Evolutionary conservation across 1,140 invertebrate species (phyloP), one percentile per base, ranked within the genome.

Genomic region (Trichoplusia ni): DNA sequence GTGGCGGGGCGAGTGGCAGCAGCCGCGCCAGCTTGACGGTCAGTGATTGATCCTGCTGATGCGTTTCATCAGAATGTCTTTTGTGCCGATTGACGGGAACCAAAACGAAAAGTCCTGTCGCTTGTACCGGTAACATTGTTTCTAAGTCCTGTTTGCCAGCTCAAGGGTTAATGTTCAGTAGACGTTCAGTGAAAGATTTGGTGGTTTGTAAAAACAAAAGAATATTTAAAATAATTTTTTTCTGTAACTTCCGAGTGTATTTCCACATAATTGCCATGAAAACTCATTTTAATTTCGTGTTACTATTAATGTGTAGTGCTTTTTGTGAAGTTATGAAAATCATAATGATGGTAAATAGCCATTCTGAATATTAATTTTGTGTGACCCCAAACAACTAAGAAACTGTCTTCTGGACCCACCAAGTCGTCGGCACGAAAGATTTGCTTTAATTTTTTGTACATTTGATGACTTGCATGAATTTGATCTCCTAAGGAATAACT

Each of bases 1-100:
- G 65, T 89, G 86, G 86, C 81, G 86, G 62, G 82, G 77, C 59
- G 86, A 88, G 56, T 89, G 86, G 86, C 85, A 86, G 35, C 86
- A 86, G 72, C 82, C 77, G 62, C 76, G 84, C 40, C 84, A 85
- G 69, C 67, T 84, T 60, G 86, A 89, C 79, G 86, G 86, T 89
- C 76, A 87, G 86, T 88, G 64, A 56, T 27, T 61, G 42, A 67
- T 62, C 44, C 64, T 65, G 47, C 49, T 56, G 51, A 18, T 40
- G 37, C 37, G 46, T 16, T 13, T 44, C n/a, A 11, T 27, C 23
- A 23, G 54, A 37, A 44, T 44, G 54, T 58, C 38, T 58, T 44
- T 44, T 44, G 54, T 58, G 38, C 35, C 54, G 14, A 16, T 42
- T 31, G 21, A 58, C 21, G 38, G 37, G 23, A 27, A 13, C 54